Percentiles rank a stretch among this genome's conserved stretches.
phyloP scores from a whole-genome alignment of 2,888 invertebrate species.

The Achlya flavicornis region DNA sequence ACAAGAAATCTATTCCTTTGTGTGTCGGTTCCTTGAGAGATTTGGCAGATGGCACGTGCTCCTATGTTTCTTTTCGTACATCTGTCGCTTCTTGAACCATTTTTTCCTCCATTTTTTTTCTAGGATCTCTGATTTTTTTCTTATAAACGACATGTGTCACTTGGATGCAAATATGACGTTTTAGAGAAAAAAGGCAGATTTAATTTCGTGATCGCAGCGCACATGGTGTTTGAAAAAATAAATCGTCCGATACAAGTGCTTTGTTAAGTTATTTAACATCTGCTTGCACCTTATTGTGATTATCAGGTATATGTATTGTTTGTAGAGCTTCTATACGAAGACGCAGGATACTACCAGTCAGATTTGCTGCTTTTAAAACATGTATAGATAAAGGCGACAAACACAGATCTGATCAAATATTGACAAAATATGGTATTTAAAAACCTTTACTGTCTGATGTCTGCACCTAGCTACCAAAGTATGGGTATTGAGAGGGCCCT shows the following conservation, averaged over 20 bases:
- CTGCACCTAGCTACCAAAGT: too few relatives aligned
- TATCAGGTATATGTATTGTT: conserved; percentile 31
- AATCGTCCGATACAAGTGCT: conserved; percentile 75
- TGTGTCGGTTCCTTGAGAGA: conserved; percentile 71
- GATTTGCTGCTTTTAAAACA: conserved; percentile 16
- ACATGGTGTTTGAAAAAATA: conserved; percentile 77
- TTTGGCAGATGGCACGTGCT: conserved; percentile 84
- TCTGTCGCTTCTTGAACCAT: conserved; percentile 72
- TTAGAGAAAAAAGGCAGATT: conserved; percentile 60
- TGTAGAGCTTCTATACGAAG: conserved; percentile 9
- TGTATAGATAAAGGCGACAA: neutral
- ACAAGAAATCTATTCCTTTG: conserved; percentile 53
- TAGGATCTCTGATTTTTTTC: conserved; percentile 54
- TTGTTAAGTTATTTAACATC: conserved; percentile 66
- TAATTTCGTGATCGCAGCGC: conserved; percentile 57
- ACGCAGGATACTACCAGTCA: conserved; percentile 15
- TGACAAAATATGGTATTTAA: too few relatives aligned
- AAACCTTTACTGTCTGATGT: too few relatives aligned
- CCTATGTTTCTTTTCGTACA: conserved; percentile 71
- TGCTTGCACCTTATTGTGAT: conserved; percentile 65
- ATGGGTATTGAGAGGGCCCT: too few relatives aligned
- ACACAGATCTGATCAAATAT: neutral
- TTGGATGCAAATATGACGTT: conserved; percentile 78
- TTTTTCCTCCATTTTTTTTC: conserved; percentile 63
- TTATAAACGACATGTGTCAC: conserved; percentile 71